phyloP scores from a whole-genome alignment of 2,797 vertebrate genomes.

The Chelmon rostratus region DNA sequence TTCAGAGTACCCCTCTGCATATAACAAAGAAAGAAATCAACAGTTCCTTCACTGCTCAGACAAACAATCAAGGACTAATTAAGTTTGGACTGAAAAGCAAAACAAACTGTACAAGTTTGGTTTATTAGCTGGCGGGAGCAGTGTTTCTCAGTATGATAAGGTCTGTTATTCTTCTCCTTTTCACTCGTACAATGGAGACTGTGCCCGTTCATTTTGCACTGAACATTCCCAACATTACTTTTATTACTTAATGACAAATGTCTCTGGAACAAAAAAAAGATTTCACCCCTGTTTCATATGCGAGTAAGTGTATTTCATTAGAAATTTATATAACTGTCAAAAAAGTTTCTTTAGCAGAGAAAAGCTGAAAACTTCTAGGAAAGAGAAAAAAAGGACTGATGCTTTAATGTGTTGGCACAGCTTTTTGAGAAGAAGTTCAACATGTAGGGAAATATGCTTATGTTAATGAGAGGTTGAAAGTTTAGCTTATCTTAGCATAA shows the following conservation, averaged over 20 bases:
- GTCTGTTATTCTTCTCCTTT: not conserved
- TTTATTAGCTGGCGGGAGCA: not conserved
- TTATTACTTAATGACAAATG: not conserved
- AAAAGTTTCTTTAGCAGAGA: too few species aligned
- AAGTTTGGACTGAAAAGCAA: not conserved
- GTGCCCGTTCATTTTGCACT: not conserved
- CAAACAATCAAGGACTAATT: not conserved
- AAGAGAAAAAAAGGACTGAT: too few species aligned
- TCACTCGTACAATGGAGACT: not conserved
- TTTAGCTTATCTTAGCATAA: too few species aligned
- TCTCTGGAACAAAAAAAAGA: too few species aligned
- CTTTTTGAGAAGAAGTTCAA: too few species aligned
- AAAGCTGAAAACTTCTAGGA: not conserved
- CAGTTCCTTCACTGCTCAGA: not conserved
- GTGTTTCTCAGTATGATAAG: not conserved
- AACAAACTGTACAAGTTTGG: not conserved
- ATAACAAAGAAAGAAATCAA: conserved; percentile 10
- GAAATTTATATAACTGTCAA: not conserved
- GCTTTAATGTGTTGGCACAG: too few species aligned
- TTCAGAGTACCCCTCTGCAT: conserved; percentile 8
- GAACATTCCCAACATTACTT: not conserved
- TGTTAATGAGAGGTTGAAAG: too few species aligned
- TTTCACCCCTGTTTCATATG: too few species aligned
- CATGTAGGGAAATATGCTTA: too few species aligned
- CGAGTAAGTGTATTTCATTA: not conserved